Evolutionary conservation across 1,140 invertebrate genomes (phyloP).

Genomic region (Anthonomus grandis): DNA sequence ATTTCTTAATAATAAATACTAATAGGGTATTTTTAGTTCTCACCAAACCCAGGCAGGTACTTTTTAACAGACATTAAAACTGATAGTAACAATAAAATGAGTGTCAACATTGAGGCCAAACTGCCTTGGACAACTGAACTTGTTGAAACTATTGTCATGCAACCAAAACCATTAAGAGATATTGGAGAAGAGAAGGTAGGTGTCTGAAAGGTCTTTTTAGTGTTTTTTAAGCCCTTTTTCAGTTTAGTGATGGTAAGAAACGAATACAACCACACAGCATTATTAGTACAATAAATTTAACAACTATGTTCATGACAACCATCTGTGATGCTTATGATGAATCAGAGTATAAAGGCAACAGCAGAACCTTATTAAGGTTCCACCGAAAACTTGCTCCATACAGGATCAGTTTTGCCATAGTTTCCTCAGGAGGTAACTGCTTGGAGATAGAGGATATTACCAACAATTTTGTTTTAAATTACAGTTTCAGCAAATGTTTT

Average conservation of each 20-base stretch:
- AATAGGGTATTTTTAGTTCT: constrained; percentile 53
- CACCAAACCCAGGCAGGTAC: constrained; percentile 63
- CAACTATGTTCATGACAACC: constrained; percentile 58
- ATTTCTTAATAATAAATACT: not conserved
- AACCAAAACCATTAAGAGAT: constrained; percentile 2
- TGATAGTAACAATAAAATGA: constrained; percentile 37
- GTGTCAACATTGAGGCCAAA: constrained; percentile 55
- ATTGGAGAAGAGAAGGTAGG: constrained; percentile 23
- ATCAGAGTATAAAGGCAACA: constrained; percentile 37
- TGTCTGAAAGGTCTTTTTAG: no score
- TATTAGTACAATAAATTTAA: constrained; percentile 55
- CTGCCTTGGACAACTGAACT: constrained; percentile 50
- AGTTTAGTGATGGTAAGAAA: constrained; percentile 51
- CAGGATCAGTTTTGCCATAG: constrained; percentile 61
- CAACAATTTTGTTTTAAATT: constrained; percentile 23
- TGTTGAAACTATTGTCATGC: constrained; percentile 43
- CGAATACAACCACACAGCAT: constrained; percentile 44
- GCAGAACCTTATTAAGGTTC: constrained; percentile 54
- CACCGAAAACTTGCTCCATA: constrained; percentile 72
- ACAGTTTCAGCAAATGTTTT: constrained; percentile 18
- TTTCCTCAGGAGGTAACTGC: constrained; percentile 43
- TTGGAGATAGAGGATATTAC: no score
- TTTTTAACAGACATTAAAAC: constrained; percentile 54
- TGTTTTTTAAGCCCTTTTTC: constrained; percentile 34
- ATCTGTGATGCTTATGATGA: constrained; percentile 60